Evolutionary conservation across 1,140 invertebrate species (phyloP), one percentile per base, ranked within the genome.

Genomic region (Globodera rostochiensis): DNA sequence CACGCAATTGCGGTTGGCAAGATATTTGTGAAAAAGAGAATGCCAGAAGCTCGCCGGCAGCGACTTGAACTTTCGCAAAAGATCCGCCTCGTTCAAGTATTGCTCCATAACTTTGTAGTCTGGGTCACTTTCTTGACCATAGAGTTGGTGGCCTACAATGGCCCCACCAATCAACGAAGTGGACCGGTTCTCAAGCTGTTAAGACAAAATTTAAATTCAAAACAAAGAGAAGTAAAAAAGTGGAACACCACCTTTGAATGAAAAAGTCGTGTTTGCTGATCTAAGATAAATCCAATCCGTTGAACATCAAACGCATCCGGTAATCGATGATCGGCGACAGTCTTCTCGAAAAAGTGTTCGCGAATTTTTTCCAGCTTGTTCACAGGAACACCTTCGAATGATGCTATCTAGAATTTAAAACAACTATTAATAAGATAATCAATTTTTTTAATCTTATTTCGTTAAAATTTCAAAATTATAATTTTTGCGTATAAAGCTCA

Each of bases 71-170:
- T 92, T 92, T 70, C 93, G 91, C 21, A 94, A 91, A 69, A 92
- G 91, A 70, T 91, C 88, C 74, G 94, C 92, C 57, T 93, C 93
- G 90, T 95, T 94, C 73, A 95, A 90, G 80, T 94, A 91, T 93
- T 95, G 94, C 90, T 95, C 94, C 83, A 93, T 90, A 81, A 93
- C 92, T 25, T 91, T 92, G 70, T 93, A 92, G 11, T 73, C 77
- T 2, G 64, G n/a, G 36, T 82, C 83, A 15, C 69, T 75, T 9
- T 19, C 70, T 2, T 49, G 73, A 3, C 95, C 94, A 90, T 95
- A 96, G 25, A 96, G 91, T 84, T 94, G 93, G 90, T 96, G 94
- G 0, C 93, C 93, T 87, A 96, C 94, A 50, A 94, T 92, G 84
- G 93, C 92, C 87, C 93, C 93, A 3, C 94, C 93, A 53, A 95